Evolutionary conservation across 2,797 vertebrate genomes (phyloP), one percentile per base, ranked within the genome.

Genomic region (Pseudochaenichthys georgianus): DNA sequence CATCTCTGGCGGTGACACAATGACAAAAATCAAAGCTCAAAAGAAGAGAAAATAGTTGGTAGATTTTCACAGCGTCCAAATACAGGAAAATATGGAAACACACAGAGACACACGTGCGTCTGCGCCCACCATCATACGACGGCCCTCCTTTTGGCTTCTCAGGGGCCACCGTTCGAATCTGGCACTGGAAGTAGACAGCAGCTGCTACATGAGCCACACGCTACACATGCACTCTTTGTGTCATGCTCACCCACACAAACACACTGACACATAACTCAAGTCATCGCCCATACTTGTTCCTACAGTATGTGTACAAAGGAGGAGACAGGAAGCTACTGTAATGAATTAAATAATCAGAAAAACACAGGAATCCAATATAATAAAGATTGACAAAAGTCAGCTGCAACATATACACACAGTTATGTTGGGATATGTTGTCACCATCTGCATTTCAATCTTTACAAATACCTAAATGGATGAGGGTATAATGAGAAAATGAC

Each of bases 141-240:
- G 9, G 31, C 12, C 42, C 42, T 64, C 65, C 51, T 67, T n/a
- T 81, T 74, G 64, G 64, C 75, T 79, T 42, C 67, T 76, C 60
- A 9, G 34, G 6, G 6, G 34, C 61, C 60, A 67, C 34, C 53
- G 21, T 61, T 64, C n/a, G 60, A 80, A 83, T 79, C 85, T 89
- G 87, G 79, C 88, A 75, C 42, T 46, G 13, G 62, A 77, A 80
- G 80, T 0, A 64, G 74, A 82, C 76, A 80, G 78, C 90, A 84
- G 82, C 78, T 85, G 87, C 81, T 68, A 60, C 50, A 59, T 62
- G 69, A 45, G 63, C 45, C 50, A 73, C 69, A 72, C 67, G 89
- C 87, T 72, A 84, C 78, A 83, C 62, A 78, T 82, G 78, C 47
- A 73, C 76, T 48, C 47, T 38, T 57, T 48, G 75, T 66, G 76